These are phyloP conservation scores for Paramuricea clavata DNA, from an alignment of 92 coral and sea anemone species.

Conservation along the genomic window DNA sequence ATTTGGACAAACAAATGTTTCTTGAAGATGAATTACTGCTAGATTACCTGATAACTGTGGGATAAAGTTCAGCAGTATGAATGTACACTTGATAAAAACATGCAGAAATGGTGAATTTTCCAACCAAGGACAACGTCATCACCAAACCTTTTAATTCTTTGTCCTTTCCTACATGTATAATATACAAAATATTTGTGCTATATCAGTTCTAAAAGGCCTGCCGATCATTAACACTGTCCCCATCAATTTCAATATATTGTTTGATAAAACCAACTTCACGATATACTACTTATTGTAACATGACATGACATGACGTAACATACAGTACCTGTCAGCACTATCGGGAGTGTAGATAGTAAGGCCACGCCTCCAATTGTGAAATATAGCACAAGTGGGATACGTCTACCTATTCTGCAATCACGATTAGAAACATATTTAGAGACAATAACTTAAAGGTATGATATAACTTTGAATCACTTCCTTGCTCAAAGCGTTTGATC, in stretches of 20 bases:
- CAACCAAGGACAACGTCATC: slow-evolving; percentile 79
- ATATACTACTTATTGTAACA: no score
- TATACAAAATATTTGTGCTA: no score
- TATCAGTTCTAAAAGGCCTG: no score
- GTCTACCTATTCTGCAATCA: slow-evolving; percentile 82
- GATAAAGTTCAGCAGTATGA: slow-evolving; percentile 92
- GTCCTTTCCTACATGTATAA: slow-evolving; percentile 71
- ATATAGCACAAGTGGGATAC: slow-evolving; percentile 81
- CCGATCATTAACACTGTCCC: no score
- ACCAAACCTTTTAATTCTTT: slow-evolving; percentile 68
- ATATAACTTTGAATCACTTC: not conserved
- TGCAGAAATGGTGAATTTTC: slow-evolving; percentile 92
- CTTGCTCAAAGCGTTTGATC: not conserved
- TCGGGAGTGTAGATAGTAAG: slow-evolving; percentile 81
- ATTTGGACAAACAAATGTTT: no score
- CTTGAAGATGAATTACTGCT: no score
- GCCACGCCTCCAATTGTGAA: slow-evolving; percentile 87
- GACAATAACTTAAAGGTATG: no score
- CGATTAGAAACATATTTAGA: no score
- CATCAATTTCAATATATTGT: no score
- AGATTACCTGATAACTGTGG: slow-evolving; percentile 92
- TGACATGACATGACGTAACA: no score
- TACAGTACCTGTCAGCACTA: slow-evolving; percentile 82
- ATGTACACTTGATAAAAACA: slow-evolving; percentile 91
- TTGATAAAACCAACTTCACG: not conserved